Evolutionary conservation across 1,140 invertebrate species (phyloP), one percentile per base, ranked within the genome.

Genomic region (Leptestheria dahalacensis): DNA sequence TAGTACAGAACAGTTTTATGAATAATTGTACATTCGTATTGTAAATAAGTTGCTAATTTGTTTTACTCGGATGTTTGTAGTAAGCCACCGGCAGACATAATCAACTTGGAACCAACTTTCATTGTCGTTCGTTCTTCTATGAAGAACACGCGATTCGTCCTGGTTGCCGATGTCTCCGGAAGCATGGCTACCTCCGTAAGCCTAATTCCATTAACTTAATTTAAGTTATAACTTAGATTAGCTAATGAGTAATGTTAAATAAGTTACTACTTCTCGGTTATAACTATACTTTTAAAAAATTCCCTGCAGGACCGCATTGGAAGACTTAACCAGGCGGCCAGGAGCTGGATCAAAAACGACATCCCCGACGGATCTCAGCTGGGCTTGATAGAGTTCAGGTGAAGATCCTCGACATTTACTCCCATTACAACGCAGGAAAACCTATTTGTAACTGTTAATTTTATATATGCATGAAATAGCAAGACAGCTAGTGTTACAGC

Each of bases 101-200:
- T 26, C 20, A 25, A 21, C 18, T 3, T 52, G 11, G 49, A 33
- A 29, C 58, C 58, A 2, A 60, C 2, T 12, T 60, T 60, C 48
- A 51, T 23, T 20, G 41, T 60, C 12, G 48, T 60, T 11, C 18
- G 28, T 25, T 20, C 58, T 3, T 29, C n/a, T 6, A 58, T 26
- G 15, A 21, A 9, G 11, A 58, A 18, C 6, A 52, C 60, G 12
- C 46, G 64, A 26, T 63, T 56, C 25, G 64, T 65, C 10, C 29
- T 65, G 3, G 64, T 65, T 11, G 20, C 62, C 12, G 65, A 65
- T 57, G 59, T 65, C 28, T 65, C 65, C 23, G 62, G 60, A 29
- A 65, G 65, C 51, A 65, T 65, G 65, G 59, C 57, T 29, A 59
- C n/a, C 57, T 25, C 61, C 59, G 60, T 48, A 29, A 60, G 52